A percentile compares a stretch with the other conserved stretches of the same genome.
phyloP scores from a whole-genome alignment of 2,888 invertebrate genomes.

The Nomada ferruginata region DNA sequence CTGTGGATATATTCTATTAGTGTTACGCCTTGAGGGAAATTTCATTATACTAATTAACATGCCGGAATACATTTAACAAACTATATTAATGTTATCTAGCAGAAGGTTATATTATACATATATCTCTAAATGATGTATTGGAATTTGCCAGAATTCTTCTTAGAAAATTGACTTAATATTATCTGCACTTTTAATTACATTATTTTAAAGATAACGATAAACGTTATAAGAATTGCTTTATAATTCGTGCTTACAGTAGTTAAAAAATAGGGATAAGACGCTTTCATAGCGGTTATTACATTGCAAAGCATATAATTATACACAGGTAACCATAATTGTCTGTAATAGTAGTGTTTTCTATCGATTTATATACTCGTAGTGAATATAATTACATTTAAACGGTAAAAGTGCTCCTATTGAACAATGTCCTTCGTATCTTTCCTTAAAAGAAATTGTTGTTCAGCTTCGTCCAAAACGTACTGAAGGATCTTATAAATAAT shows the following conservation, averaged over 20 bases:
- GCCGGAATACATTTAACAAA: not conserved
- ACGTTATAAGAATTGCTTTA: not conserved
- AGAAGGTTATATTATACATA: not conserved
- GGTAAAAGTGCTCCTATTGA: not conserved
- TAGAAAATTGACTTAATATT: not conserved
- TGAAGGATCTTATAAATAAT: not conserved
- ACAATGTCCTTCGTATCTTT: too few relatives aligned
- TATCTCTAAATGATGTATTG: too few relatives aligned
- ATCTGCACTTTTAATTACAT: not conserved
- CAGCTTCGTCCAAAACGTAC: not conserved
- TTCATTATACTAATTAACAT: conserved; percentile 2
- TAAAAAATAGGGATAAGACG: not conserved
- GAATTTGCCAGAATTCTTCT: too few relatives aligned
- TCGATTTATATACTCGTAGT: not conserved
- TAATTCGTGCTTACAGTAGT: not conserved
- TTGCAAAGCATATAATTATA: not conserved
- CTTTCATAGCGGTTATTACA: not conserved
- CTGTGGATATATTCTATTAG: not conserved
- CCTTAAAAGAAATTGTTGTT: not conserved
- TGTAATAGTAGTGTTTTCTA: not conserved
- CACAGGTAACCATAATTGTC: not conserved
- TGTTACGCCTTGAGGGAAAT: not conserved
- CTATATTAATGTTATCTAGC: not conserved
- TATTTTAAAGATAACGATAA: not conserved
- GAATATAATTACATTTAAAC: not conserved